Percentiles rank a stretch among this genome's conserved stretches.
These are phyloP conservation scores for Blastobasis lacticolella DNA, from an alignment of 2,888 invertebrate genomes.

Conservation along the genomic window DNA sequence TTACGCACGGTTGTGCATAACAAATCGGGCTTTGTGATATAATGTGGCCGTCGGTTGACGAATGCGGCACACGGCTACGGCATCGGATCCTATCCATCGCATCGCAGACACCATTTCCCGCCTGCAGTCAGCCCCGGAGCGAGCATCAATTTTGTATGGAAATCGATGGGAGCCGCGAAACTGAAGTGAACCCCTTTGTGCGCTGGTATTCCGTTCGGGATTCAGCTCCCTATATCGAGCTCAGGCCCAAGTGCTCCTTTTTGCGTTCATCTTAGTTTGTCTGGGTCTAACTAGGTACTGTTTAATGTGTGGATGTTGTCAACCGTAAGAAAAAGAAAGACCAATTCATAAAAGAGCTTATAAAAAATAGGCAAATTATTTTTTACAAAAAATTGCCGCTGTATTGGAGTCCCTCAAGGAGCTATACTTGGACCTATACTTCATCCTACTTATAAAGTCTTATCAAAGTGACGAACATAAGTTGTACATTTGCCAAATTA, in stretches of 20 bases:
- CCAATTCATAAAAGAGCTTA: background rate
- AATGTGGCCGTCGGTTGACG: constrained; percentile 27
- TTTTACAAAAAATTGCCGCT: background rate
- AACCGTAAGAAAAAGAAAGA: no score
- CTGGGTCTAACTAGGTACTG: no score
- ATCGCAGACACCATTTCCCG: constrained; percentile 39
- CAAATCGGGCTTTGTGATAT: constrained; percentile 27
- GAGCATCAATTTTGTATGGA: constrained; percentile 48
- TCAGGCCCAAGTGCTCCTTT: no score
- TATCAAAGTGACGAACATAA: no score
- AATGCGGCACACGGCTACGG: constrained; percentile 30
- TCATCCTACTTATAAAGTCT: no score
- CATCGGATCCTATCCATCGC: constrained; percentile 18
- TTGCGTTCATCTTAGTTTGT: no score
- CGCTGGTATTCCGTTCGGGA: constrained; percentile 19
- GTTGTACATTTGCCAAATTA: background rate
- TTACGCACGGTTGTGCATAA: no score
- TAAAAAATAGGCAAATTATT: background rate
- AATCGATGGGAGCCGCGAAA: constrained; percentile 32
- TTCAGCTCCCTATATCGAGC: constrained; percentile 9
- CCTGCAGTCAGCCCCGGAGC: constrained; percentile 25
- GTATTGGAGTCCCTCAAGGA: background rate
- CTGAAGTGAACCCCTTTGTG: constrained; percentile 27
- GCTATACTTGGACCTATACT: background rate
- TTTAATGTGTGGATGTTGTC: no score